Evolutionary conservation across 2,888 invertebrate genomes (phyloP).

Genomic region (Synanthedon formicaeformis): DNA sequence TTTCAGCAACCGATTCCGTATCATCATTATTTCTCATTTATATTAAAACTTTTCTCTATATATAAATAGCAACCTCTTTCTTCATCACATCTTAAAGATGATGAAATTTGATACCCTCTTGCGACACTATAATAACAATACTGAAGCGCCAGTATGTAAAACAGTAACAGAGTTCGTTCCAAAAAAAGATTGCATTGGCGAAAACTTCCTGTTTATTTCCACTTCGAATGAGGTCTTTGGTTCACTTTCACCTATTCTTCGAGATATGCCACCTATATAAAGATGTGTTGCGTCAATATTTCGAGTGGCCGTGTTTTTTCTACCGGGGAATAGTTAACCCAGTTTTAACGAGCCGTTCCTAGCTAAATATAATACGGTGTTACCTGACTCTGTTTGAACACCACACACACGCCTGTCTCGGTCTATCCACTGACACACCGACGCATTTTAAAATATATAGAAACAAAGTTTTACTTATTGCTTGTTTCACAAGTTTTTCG

Average conservation of each 20-base stretch:
- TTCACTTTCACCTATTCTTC: conserved; percentile 36
- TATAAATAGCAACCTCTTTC: no score
- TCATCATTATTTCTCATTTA: no score
- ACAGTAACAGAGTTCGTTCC: no score
- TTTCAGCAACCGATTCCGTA: no score
- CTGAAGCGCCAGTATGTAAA: no score
- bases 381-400: conserved; percentile 43
- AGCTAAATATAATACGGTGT: conserved; percentile 28
- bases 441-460: no score
- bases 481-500: no score
- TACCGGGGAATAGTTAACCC: conserved; percentile 64
- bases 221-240: conserved; percentile 41
- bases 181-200: neutral
- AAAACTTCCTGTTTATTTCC: conserved; percentile 45
- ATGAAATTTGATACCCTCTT: no score
- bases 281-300: conserved; percentile 44
- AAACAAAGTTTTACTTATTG: no score
- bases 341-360: conserved; percentile 32
- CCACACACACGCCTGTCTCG: conserved; percentile 9
- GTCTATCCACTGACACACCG: neutral
- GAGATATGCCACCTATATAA: conserved; percentile 21
- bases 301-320: conserved; percentile 46
- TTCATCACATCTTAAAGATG: no score
- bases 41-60: no score
- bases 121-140: no score